Base-by-base conservation (phyloP, 2,797 vertebrate species). In the Onychomys torridus region DNA sequence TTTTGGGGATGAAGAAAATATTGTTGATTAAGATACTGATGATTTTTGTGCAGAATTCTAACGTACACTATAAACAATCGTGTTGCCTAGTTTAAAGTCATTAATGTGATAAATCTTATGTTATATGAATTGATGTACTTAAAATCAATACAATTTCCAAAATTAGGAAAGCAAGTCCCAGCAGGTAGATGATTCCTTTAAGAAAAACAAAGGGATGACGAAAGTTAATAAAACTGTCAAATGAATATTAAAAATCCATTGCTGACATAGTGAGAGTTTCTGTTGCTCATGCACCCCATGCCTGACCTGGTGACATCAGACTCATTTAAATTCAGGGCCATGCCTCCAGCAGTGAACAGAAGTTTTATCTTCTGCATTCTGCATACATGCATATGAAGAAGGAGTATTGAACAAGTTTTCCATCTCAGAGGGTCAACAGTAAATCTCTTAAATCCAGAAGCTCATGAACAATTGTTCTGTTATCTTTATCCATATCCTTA, bases 151-250 rank as follows among this genome's bases (percentile, higher is more conserved):
- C 77, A 94, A 95, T 96, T 93, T 91, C 43, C 43, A 95, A 94
- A 94, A 91, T 95, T 34, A 83, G 90, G 37, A 69, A 89, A 79
- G 34, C 17, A 55, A 79, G 95, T 19, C 90, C 91, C 89, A 96
- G 52, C 65, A 17, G 0, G 25, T 94, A 77, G 90, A 37, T 59
- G n/a, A 59, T 23, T n/a, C 6, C 52, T 81, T 81, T 37, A 37
- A 59, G 78, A 83, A 71, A 49, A 55, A 65, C 29, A 88, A 46
- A 73, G 76, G 85, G 95, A 95, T 94, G 89, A 95, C 76, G 95
- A 90, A 90, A 16, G 46, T 78, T 97, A 95, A 93, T 93, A 96
- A 94, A 96, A 27, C 87, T 94, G 86, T 59, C 79, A 93, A 91
- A 17, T 27, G 55, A 17, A 55, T 55, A 55, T 55, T 55, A 55